Conservation (phyloP, 2,113 vertebrate genomes). For the Todiramphus chloris region DNA sequence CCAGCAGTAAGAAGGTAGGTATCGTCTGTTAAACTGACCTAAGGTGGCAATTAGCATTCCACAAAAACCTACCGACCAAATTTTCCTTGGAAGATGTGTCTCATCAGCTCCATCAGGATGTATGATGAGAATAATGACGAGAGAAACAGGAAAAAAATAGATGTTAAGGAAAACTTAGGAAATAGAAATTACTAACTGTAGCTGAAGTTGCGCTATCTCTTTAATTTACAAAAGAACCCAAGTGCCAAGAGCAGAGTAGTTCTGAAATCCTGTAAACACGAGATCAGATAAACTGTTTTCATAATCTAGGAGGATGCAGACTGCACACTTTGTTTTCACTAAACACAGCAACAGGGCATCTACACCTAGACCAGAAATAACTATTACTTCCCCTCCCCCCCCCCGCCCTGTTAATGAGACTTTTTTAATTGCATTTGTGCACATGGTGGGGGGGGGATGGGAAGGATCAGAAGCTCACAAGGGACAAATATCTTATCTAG, state of each 20-base stretch:
- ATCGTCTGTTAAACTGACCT: background rate
- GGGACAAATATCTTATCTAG: background rate
- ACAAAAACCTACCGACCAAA: background rate
- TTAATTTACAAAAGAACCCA: background rate
- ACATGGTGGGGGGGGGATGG: background rate
- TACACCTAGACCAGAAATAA: background rate
- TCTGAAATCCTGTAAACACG: background rate
- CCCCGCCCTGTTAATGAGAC: background rate
- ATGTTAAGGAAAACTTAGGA: background rate
- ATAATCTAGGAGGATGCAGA: background rate
- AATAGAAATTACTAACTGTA: background rate
- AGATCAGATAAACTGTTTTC: background rate
- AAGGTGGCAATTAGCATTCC: background rate
- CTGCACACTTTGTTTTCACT: background rate
- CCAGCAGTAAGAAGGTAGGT: background rate
- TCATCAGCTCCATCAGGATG: background rate
- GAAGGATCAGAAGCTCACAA: background rate
- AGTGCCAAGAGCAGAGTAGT: background rate
- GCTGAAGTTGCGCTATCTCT: background rate
- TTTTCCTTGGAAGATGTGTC: background rate
- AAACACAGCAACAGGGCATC: background rate
- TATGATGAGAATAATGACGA: background rate
- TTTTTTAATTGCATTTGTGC: background rate
- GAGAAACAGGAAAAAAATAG: background rate
- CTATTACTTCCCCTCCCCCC: too few species aligned